A percentile compares a stretch with the other conserved stretches of the same genome.
phyloP scores from a whole-genome alignment of 2,113 vertebrate genomes.

The human region GRCh38 chr22:39645501-39646000 shows the following conservation, averaged over 20 bases:
- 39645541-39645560: neutral
- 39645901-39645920: neutral
- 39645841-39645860: rapidly evolving
- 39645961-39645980: neutral
- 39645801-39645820: neutral
- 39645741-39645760: neutral
- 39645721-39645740: conserved; percentile 59
- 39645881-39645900: rapidly evolving
- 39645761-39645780: neutral
- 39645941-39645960: neutral
- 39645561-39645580: neutral
- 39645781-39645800: neutral
- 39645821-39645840: neutral
- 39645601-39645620: neutral
- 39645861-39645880: rapidly evolving
- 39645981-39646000: neutral
- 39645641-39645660: neutral
- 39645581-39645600: conserved; percentile 44
- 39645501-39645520: neutral
- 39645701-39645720: conserved; percentile 40
- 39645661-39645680: neutral
- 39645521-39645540: neutral
- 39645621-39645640: neutral
- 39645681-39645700: neutral
- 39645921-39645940: neutral